Evolutionary conservation across 1,140 invertebrate genomes (phyloP).

Genomic region (Rhopalosiphum padi): DNA sequence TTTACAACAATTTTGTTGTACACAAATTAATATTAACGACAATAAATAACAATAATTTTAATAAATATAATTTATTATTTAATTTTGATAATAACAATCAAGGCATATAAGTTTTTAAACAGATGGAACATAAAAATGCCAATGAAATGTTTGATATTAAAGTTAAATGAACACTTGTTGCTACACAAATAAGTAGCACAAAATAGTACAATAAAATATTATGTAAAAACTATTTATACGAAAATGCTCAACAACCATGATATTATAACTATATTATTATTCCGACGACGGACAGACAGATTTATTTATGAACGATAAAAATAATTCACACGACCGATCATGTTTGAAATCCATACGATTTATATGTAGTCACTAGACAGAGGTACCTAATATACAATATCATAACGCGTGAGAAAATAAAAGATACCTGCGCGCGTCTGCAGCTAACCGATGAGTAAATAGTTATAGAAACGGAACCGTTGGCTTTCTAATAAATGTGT

Average conservation of each 20-base stretch:
- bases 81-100: background rate
- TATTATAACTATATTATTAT: background rate
- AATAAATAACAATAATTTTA: background rate
- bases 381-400: background rate
- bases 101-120: background rate
- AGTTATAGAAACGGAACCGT: background rate
- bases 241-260: background rate
- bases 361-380: background rate
- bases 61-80: background rate
- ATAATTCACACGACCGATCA: background rate
- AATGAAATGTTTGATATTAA: background rate
- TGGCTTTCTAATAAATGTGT: constrained; percentile 5
- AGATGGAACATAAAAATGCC: background rate
- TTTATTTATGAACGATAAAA: background rate
- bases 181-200: background rate
- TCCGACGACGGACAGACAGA: background rate
- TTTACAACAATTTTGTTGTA: background rate
- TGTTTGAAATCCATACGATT: background rate
- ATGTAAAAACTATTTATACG: background rate
- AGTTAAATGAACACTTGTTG: background rate
- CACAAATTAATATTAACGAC: background rate
- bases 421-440: background rate
- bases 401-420: background rate
- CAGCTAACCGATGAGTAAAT: background rate
- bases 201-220: background rate